Evolutionary conservation across 92 coral and sea anemone species (phyloP).

Genomic region (Porites cylindrica): DNA sequence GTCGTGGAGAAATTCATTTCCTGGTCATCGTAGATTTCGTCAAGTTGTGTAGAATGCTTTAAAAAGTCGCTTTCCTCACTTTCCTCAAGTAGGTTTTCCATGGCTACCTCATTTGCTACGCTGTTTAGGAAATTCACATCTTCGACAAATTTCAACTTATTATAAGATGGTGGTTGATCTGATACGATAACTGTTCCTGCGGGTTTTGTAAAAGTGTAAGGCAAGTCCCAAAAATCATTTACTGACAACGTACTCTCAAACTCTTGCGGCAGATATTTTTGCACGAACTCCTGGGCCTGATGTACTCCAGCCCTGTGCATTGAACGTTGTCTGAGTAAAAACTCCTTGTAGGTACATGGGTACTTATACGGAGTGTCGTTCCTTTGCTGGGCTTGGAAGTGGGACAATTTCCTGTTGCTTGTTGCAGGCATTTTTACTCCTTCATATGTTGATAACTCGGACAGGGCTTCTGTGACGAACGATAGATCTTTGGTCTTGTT

Average conservation of each 20-base stretch:
- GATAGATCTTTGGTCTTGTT: slow-evolving; percentile 5
- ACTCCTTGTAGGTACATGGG: slow-evolving; percentile 34
- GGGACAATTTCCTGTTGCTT: neutral
- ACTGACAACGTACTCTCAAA: slow-evolving; percentile 6
- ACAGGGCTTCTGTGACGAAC: no score
- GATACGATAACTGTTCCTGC: slow-evolving; percentile 1
- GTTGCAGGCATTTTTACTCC: no score
- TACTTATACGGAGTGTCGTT: slow-evolving; percentile 8
- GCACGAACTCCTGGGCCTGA: slow-evolving; percentile 35
- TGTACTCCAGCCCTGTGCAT: slow-evolving; percentile 41
- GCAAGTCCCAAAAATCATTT: slow-evolving; percentile 29
- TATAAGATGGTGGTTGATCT: slow-evolving; percentile 17
- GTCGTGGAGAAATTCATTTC: neutral
- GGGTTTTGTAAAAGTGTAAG: slow-evolving; percentile 20
- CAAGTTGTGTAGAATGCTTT: neutral
- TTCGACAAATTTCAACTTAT: neutral
- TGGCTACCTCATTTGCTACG: neutral
- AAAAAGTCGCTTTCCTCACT: slow-evolving; percentile 11
- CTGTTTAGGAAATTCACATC: slow-evolving; percentile 6
- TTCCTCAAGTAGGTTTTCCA: slow-evolving; percentile 1
- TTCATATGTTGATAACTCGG: no score
- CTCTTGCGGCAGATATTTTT: slow-evolving; percentile 35
- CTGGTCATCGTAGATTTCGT: slow-evolving; percentile 6
- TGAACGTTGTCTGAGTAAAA: slow-evolving; percentile 14
- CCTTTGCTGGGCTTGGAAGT: slow-evolving; percentile 1